Evolutionary conservation across 1,140 invertebrate species (phyloP), one percentile per base, ranked within the genome.

Genomic region (Formica selysi): DNA sequence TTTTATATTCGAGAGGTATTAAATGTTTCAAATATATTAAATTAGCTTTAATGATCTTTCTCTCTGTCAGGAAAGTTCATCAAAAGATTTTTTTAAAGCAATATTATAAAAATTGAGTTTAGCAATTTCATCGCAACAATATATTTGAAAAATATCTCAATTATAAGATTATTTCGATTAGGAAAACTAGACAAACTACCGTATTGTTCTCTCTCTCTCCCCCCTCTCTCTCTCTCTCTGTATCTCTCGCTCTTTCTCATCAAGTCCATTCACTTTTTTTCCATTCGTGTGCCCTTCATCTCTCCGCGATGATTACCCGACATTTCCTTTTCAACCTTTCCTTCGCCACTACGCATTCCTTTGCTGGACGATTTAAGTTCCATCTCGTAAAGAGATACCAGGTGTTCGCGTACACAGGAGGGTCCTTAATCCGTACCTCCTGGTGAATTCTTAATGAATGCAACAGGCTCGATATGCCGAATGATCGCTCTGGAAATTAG

Each of bases 381-480:
- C 74, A 65, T 79, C 64, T 67, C 38, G 26, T 64, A 51, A 65
- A 48, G 65, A 79, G 86, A 85, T 88, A 86, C 76, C 87, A 88
- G 87, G 76, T 88, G 84, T 86, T 88, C 84, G 74, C 76, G 67
- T 74, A 54, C 76, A 80, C 76, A 80, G 38, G 64, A 86, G 64
- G 84, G 68, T 86, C 68, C 84, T 86, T 87, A 87, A 88, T 86
- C 81, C 76, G 62, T 78, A 79, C 59, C 84, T 88, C 84, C 71
- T 73, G 51, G 76, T 87, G 86, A 87, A 87, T 87, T 70, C 76
- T 86, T 86, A 86, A 88, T 88, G 76, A 86, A 61, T 59, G 87
- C 61, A 73, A 80, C 76, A 86, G 48, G 32, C 59, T 74, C 85
- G 71, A 79, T 79, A 88, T 86, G 59, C 59, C 85, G 87, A 83